Conservation (phyloP, 2,797 vertebrate species). For the Emys orbicularis region DNA sequence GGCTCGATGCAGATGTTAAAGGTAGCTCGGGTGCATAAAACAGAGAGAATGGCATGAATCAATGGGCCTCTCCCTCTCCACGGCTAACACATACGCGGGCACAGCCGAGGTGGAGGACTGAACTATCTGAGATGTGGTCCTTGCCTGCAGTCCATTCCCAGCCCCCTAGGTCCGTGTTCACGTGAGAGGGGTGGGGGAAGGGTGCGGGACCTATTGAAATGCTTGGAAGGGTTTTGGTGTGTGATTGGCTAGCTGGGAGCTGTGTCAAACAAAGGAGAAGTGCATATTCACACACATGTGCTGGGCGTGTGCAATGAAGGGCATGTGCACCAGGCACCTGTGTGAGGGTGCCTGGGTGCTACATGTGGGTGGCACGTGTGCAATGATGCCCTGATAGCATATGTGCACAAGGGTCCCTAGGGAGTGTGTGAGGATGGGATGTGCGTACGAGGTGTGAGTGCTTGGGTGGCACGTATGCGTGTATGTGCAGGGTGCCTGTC, state of each 20-base stretch:
- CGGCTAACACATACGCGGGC: background rate
- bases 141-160: background rate
- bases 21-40: slow-evolving; percentile 10
- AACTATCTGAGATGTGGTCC: background rate
- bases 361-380: background rate
- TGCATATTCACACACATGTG: background rate
- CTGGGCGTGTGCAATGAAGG: background rate
- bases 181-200: background rate
- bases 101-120: background rate
- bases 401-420: too few relatives aligned
- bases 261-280: background rate
- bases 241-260: background rate
- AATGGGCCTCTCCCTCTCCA: background rate
- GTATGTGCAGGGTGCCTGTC: background rate
- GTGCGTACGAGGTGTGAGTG: background rate
- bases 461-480: background rate
- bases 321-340: background rate
- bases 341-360: background rate
- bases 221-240: background rate
- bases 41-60: background rate
- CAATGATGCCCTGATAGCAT: too few relatives aligned
- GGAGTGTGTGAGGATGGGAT: too few relatives aligned
- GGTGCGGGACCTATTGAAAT: background rate
- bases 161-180: background rate
- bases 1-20: slow-evolving; percentile 69